Evolutionary conservation across 2,113 vertebrate genomes (phyloP), one percentile per base, ranked within the genome.

Genomic region (Thermophis baileyi): DNA sequence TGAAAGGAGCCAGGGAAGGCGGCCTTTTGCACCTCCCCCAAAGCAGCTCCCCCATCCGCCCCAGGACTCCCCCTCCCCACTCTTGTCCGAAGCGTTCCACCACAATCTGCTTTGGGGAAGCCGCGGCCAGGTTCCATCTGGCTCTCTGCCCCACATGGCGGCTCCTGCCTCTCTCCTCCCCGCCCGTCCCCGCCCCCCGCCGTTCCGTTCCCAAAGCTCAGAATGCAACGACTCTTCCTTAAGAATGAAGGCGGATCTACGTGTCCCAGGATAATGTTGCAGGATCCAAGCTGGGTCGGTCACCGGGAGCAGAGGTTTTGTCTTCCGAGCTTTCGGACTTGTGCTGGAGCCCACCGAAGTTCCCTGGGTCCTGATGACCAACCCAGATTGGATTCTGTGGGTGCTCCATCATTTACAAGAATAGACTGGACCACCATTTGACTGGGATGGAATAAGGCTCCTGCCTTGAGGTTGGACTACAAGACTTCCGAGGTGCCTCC

Each of bases 1-100:
- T 86, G 90, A 93, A 93, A 50, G 25, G 54, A n/a, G 11, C 87
- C n/a, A 53, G 69, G 53, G 86, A 89, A 89, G 74, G 90, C 53
- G 18, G 46, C 63, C 47, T 50, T 30, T 0, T 35, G 30, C 25
- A 3, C 11, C 87, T n/a, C n/a, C n/a, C 16, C 89, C 53, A 88
- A 55, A 55, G 49, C 40, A 10, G 20, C 85, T 46, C 49, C 27
- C 44, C n/a, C 74, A 14, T 30, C 89, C 40, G 18, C 47, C 40
- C 53, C 53, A 18, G 2, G 18, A 3, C 14, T 2, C 57, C 89
- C 69, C 49, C 49, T 86, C 46, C 10, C 24, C 46, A 30, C 18
- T 27, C 50, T 30, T 27, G 27, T 51, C 4, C 3, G 16, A 47
- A 86, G 89, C 44, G 30, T 57, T 63, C 90, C 47, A 14, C 69